Percentiles rank a stretch among this genome's conserved stretches.
Evolutionary conservation across 1,140 invertebrate genomes (phyloP).

Genomic region (Solenopsis fugax): DNA sequence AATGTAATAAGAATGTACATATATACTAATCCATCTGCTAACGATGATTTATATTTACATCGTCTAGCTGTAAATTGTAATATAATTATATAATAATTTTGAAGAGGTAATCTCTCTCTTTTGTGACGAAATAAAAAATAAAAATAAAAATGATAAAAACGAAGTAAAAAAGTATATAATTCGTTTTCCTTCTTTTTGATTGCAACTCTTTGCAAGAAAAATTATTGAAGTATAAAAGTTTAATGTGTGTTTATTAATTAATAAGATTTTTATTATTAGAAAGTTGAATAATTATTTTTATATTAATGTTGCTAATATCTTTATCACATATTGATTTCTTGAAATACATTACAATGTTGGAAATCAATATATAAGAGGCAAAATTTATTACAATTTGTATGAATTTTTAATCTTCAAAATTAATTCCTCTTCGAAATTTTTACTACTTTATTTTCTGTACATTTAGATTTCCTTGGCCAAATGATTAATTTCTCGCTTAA

Average conservation of each 20-base stretch:
- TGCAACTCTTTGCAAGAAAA: neutral
- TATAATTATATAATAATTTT: neutral
- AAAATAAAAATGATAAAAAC: neutral
- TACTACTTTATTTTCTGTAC: neutral
- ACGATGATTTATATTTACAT: neutral
- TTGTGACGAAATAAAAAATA: neutral
- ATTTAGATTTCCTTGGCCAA: neutral
- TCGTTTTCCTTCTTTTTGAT: neutral
- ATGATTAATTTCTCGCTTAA: neutral
- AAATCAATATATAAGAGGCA: too few species aligned
- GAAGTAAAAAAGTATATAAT: neutral
- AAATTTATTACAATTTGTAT: neutral
- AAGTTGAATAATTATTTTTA: neutral
- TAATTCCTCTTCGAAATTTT: neutral
- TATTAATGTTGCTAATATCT: constrained; percentile 4
- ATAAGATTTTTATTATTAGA: neutral
- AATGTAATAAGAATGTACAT: neutral
- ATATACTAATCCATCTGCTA: neutral
- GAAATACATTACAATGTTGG: neutral
- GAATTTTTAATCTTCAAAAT: neutral
- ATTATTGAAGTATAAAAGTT: neutral
- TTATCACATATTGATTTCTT: neutral
- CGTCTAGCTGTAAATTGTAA: neutral
- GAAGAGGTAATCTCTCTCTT: neutral
- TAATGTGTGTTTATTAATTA: neutral